Evolutionary conservation across 2,113 vertebrate species (phyloP).

Genomic region (Ceyx melanurus): DNA sequence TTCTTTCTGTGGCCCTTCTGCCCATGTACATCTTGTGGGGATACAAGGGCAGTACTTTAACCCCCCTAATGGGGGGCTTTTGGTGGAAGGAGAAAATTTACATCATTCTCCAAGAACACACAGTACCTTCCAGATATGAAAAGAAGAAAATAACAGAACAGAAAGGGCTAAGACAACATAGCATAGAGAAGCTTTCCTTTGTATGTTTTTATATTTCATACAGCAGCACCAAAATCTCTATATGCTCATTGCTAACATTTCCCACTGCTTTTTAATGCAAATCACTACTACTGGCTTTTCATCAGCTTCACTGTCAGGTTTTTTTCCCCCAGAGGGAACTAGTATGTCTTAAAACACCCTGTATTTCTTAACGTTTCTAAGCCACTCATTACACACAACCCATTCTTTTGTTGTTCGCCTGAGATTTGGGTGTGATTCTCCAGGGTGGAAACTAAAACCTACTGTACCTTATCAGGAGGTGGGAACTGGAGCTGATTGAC

Average conservation of each 20-base stretch:
- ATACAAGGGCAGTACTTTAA: background rate
- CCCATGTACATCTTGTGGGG: background rate
- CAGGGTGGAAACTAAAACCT: constrained; percentile 31
- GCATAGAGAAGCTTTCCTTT: background rate
- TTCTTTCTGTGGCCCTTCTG: background rate
- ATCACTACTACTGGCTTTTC: background rate
- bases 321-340: background rate
- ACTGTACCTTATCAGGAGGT: constrained; percentile 89
- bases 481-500: constrained; percentile 95
- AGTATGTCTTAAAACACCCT: background rate
- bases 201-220: background rate
- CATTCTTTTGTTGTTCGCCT: constrained; percentile 67
- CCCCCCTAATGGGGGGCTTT: background rate
- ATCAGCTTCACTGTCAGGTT: background rate
- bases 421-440: constrained; percentile 57
- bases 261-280: background rate
- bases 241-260: background rate
- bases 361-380: background rate
- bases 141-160: background rate
- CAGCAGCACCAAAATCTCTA: background rate
- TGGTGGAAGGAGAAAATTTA: background rate
- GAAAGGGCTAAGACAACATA: background rate
- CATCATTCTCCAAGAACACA: background rate
- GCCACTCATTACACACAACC: background rate
- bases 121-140: background rate